Evolutionary conservation across 1,140 invertebrate genomes (phyloP), one percentile per base, ranked within the genome.

Genomic region (Nebria ingens): DNA sequence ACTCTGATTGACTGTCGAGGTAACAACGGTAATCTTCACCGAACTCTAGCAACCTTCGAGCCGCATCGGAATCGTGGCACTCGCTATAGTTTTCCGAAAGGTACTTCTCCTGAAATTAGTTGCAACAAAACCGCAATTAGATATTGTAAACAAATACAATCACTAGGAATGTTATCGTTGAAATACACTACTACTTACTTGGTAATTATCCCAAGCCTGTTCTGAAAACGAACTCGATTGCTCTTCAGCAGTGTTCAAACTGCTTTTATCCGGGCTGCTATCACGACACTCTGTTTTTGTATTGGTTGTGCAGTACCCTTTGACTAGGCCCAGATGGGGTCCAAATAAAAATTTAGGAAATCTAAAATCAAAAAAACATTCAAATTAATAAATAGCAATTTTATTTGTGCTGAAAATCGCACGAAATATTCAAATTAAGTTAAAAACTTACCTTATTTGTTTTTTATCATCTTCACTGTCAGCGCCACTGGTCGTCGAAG

Each of bases 61-160:
- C 87, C 9, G 86, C 83, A 70, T 93, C 90, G 9, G 88, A 84
- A 69, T 94, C 91, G 15, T 85, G 83, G n/a, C 85, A 81, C 73
- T 94, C 91, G 56, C 89, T 93, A 68, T 93, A 93, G 15, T 89
- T 81, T 66, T 93, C 91, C 56, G 89, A 93, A 68, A 89, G 82
- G 68, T 94, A 93, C 69, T 91, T 91, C 71, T 93, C 90, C 87
- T 91, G 67, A 52, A 71, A 59, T 40, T 29, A 59, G 61, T 51
- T 15, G 21, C 38, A 54, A 19, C 55, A 22, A 21, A 22, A 34
- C n/a, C n/a, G n/a, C n/a, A n/a, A n/a, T n/a, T n/a, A n/a, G n/a
- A n/a, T n/a, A n/a, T n/a, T n/a, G n/a, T n/a, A n/a, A n/a, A n/a
- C n/a, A n/a, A 19, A 23, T 21, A 20, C 45, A 53, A 21, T 54